A percentile compares a stretch with the other conserved stretches of the same genome.
phyloP scores from a whole-genome alignment of 2,888 invertebrate species.

The Criorhina ranunculi region DNA sequence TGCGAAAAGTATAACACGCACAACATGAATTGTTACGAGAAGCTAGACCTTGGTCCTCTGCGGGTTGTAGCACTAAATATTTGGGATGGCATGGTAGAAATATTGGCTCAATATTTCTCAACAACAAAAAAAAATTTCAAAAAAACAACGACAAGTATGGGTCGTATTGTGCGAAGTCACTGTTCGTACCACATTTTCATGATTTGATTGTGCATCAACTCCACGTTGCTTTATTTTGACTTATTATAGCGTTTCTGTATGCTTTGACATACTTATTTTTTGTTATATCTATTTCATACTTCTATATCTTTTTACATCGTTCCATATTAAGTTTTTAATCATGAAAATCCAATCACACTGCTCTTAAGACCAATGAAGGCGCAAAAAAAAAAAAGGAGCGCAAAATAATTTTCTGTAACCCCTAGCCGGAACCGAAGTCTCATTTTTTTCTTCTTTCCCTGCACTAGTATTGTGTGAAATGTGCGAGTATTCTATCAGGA shows the following conservation, averaged over 20 bases:
- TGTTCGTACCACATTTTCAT: too few species aligned
- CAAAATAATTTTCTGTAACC: constrained; percentile 25
- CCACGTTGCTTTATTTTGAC: background rate
- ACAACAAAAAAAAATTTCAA: too few species aligned
- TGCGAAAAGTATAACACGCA: too few species aligned
- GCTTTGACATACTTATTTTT: background rate
- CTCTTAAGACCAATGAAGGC: constrained; percentile 38
- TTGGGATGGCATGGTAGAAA: too few species aligned
- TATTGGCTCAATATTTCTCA: too few species aligned
- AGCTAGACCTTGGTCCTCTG: too few species aligned
- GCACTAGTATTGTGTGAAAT: constrained; percentile 25
- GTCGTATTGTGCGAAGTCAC: too few species aligned
- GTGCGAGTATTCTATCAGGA: constrained; percentile 48
- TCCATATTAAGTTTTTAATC: constrained; percentile 76
- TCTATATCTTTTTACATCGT: constrained; percentile 41
- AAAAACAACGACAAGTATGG: too few species aligned
- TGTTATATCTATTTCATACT: background rate
- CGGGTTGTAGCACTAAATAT: too few species aligned
- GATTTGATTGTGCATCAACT: too few species aligned
- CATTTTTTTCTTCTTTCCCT: constrained; percentile 6
- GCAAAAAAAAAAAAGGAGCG: constrained; percentile 6
- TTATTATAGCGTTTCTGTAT: constrained; percentile 8
- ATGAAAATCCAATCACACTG: constrained; percentile 74
- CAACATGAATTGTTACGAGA: too few species aligned
- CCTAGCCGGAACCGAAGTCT: constrained; percentile 3